These are phyloP conservation scores for Helicoverpa zea DNA, from an alignment of 1,140 invertebrate genomes.

Conservation along the genomic window DNA sequence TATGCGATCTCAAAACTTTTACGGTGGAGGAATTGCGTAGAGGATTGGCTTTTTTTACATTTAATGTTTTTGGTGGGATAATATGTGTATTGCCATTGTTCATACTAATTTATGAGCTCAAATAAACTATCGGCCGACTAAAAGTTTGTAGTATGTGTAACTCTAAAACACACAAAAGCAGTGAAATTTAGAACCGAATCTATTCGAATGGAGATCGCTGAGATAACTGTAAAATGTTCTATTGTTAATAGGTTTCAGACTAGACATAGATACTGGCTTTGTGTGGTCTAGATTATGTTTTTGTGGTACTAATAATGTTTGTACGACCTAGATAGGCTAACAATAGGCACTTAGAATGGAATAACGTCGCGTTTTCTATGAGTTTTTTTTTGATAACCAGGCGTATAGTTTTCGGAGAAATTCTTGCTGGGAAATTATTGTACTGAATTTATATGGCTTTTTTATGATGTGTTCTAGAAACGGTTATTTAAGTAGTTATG, in stretches of 20 bases:
- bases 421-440: background rate
- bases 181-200: conserved; percentile 69
- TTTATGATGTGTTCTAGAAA: too few relatives aligned
- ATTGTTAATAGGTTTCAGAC: conserved; percentile 65
- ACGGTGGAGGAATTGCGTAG: too few relatives aligned
- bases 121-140: too few relatives aligned
- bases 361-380: background rate
- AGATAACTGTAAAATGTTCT: conserved; percentile 68
- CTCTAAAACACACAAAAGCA: conserved; percentile 64
- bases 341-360: conserved; percentile 1
- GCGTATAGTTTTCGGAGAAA: background rate
- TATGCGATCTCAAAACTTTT: too few relatives aligned
- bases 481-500: too few relatives aligned
- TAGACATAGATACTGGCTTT: conserved; percentile 4
- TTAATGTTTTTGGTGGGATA: too few relatives aligned
- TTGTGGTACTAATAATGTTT: conserved; percentile 9
- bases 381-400: background rate
- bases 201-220: conserved; percentile 61
- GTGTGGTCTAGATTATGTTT: conserved; percentile 1
- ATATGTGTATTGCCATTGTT: too few relatives aligned
- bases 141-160: too few relatives aligned
- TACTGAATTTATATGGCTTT: background rate
- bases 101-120: too few relatives aligned
- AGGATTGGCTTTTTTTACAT: too few relatives aligned
- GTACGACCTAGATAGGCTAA: background rate